A percentile compares a stretch with the other conserved stretches of the same genome.
These are phyloP conservation scores for Regulus satrapa DNA, from an alignment of 2,113 vertebrate species.

Conservation along the genomic window DNA sequence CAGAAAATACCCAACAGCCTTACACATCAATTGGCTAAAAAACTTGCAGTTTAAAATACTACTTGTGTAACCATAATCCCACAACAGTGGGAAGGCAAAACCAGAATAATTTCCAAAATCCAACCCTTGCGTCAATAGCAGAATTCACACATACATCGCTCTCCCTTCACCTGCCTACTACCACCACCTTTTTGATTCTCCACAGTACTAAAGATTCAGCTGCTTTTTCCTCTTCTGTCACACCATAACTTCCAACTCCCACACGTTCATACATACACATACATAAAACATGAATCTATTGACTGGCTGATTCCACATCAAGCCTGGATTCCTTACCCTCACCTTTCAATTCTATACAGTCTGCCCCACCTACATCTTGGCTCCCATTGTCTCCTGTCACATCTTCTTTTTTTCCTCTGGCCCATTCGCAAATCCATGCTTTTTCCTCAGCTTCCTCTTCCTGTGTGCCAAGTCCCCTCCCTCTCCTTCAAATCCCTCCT, in stretches of 20 bases:
- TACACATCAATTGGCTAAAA: not conserved
- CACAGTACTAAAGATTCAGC: not conserved
- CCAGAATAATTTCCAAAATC: not conserved
- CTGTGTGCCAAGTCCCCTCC: conserved; percentile 65
- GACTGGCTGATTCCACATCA: not conserved
- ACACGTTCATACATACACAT: not conserved
- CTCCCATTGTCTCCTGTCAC: conserved; percentile 43
- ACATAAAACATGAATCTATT: not conserved
- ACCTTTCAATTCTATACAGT: conserved; percentile 31
- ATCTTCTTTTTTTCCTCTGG: conserved; percentile 38
- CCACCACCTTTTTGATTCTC: not conserved
- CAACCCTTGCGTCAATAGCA: not conserved
- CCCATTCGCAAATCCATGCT: conserved; percentile 18
- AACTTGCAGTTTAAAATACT: not conserved
- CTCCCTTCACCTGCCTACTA: not conserved
- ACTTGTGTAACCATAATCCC: not conserved
- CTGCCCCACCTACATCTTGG: conserved; percentile 50
- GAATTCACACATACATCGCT: not conserved
- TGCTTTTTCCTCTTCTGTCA: not conserved
- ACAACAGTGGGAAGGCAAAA: conserved; percentile 4
- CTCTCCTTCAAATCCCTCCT: conserved; percentile 71
- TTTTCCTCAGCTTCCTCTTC: conserved; percentile 65
- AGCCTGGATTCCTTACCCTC: conserved; percentile 28
- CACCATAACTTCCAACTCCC: not conserved
- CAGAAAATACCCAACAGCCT: not conserved